A percentile compares a stretch with the other conserved stretches of the same genome.
phyloP scores from a whole-genome alignment of 2,113 vertebrate species.

The Erythrolamprus reginae region DNA sequence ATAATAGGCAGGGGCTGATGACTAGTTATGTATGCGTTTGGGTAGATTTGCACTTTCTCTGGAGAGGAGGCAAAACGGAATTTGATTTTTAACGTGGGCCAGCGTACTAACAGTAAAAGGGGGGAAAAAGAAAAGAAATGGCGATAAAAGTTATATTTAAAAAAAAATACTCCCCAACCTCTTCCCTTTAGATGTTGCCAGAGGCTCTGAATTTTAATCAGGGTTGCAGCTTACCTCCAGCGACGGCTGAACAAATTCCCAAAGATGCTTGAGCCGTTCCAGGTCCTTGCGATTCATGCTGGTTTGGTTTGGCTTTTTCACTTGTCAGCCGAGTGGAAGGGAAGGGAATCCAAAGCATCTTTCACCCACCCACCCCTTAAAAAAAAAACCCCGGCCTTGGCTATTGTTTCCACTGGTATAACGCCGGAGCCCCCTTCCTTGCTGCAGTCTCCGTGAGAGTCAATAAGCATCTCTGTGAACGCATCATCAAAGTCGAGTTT shows the following conservation, averaged over 20 bases:
- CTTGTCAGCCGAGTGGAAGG: constrained; percentile 71
- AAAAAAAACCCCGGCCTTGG: constrained; percentile 42
- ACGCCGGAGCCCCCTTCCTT: constrained; percentile 56
- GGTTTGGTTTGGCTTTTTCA: constrained; percentile 47
- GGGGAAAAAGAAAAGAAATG: too few species aligned
- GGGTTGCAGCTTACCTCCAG: constrained; percentile 75
- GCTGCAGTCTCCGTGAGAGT: constrained; percentile 74
- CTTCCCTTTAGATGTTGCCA: constrained; percentile 50
- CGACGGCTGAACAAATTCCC: constrained; percentile 69
- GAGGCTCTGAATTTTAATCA: constrained; percentile 65
- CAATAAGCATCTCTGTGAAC: constrained; percentile 79
- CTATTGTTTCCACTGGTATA: constrained; percentile 72
- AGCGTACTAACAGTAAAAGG: too few species aligned
- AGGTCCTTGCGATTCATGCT: constrained; percentile 69
- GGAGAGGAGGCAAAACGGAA: too few species aligned
- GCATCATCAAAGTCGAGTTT: constrained; percentile 78
- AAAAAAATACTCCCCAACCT: constrained; percentile 26
- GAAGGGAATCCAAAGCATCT: constrained; percentile 68
- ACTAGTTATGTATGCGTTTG: too few species aligned
- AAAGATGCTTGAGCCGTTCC: constrained; percentile 71
- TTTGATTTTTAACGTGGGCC: too few species aligned
- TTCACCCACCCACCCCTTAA: constrained; percentile 26
- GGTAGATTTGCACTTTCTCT: too few species aligned
- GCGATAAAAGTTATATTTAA: too few species aligned
- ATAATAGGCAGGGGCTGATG: too few species aligned